phyloP scores from a whole-genome alignment of 2,888 invertebrate genomes.

The Rhodophaea formosa region DNA sequence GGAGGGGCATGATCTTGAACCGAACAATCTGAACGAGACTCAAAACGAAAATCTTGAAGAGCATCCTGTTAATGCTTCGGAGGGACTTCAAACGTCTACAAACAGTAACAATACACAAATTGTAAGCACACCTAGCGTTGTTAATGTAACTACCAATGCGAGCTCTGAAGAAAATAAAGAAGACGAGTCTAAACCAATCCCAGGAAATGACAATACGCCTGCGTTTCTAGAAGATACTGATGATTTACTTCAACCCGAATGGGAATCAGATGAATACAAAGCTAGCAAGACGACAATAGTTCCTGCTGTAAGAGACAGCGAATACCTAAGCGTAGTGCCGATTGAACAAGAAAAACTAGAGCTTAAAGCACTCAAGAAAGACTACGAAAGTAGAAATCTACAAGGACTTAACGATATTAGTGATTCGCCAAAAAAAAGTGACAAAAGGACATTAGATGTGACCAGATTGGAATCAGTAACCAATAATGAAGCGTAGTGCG shows the following conservation, averaged over 20 bases:
- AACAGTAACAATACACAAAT: slow-evolving; percentile 21
- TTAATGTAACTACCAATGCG: slow-evolving; percentile 36
- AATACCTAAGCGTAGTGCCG: slow-evolving; percentile 65
- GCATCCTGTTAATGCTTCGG: slow-evolving; percentile 37
- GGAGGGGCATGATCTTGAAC: slow-evolving; percentile 76
- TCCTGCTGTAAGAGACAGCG: slow-evolving; percentile 35
- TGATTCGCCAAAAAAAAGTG: slow-evolving; percentile 73
- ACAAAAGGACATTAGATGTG: slow-evolving; percentile 67
- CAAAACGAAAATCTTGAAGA: slow-evolving; percentile 69
- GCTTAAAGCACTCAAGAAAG: slow-evolving; percentile 48
- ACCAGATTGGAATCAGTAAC: slow-evolving; percentile 58
- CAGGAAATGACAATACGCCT: slow-evolving; percentile 47
- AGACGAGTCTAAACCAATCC: slow-evolving; percentile 25
- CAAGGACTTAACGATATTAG: slow-evolving; percentile 69
- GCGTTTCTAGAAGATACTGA: slow-evolving; percentile 69
- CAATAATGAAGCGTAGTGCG: slow-evolving; percentile 62
- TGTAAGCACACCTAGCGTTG: slow-evolving; percentile 31
- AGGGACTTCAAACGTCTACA: slow-evolving; percentile 25
- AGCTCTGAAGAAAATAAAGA: slow-evolving; percentile 27
- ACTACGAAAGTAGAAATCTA: slow-evolving; percentile 54
- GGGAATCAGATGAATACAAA: slow-evolving; percentile 30
- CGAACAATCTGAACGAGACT: slow-evolving; percentile 62
- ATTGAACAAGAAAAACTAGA: slow-evolving; percentile 46
- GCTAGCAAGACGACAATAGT: slow-evolving; percentile 27
- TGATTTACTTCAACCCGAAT: slow-evolving; percentile 46